phyloP scores from a whole-genome alignment of 2,797 vertebrate genomes.

The Scolopax rusticola region DNA sequence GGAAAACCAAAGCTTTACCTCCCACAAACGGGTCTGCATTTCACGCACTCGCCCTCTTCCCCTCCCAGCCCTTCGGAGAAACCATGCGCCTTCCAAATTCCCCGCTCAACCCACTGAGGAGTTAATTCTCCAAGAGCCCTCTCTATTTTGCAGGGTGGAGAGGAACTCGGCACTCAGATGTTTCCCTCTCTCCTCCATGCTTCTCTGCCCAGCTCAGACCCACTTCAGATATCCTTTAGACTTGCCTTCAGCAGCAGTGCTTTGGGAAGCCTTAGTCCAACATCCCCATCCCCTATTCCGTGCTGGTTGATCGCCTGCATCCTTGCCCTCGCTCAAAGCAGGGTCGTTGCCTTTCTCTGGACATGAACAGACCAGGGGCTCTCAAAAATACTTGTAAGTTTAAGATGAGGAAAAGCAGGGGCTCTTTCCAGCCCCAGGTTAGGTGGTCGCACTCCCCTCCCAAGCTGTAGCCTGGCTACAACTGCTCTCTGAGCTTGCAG shows the following conservation, averaged over 20 bases:
- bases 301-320: rapidly evolving
- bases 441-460: neutral
- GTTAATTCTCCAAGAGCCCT: neutral
- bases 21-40: neutral
- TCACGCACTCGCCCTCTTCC: neutral
- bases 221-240: neutral
- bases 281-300: rapidly evolving
- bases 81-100: rapidly evolving
- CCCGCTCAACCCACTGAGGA: rapidly evolving
- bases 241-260: neutral
- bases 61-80: neutral
- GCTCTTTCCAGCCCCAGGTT: neutral
- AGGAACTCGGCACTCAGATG: rapidly evolving
- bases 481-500: neutral
- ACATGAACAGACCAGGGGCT: neutral
- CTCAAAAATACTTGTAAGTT: neutral
- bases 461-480: neutral
- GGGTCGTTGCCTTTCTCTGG: neutral
- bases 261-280: neutral
- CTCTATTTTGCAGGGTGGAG: neutral
- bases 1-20: neutral
- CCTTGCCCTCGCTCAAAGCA: neutral
- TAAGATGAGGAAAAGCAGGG: neutral
- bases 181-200: neutral
- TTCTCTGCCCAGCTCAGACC: neutral